Percentiles rank a stretch among this genome's conserved stretches.
These are phyloP conservation scores for Syrrhaptes paradoxus DNA, from an alignment of 2,113 vertebrate genomes.

Conservation along the genomic window DNA sequence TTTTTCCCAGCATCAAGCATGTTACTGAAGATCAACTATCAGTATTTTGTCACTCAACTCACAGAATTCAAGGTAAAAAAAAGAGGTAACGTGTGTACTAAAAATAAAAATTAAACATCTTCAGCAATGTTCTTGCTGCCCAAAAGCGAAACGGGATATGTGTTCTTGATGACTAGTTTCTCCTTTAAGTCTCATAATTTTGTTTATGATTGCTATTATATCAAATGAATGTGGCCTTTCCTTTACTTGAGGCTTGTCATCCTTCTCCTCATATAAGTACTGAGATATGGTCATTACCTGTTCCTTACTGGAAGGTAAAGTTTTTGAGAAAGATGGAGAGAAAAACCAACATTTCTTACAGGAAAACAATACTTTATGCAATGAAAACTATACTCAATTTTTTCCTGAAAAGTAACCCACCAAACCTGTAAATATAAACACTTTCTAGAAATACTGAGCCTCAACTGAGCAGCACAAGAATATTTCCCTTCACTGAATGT, in stretches of 20 bases:
- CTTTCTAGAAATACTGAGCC: not conserved
- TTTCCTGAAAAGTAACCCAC: not conserved
- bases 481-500: not conserved
- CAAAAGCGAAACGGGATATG: not conserved
- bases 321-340: not conserved
- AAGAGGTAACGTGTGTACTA: rapidly evolving
- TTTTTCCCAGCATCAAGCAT: not conserved
- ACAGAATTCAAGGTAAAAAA: not conserved
- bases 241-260: not conserved
- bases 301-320: not conserved
- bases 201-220: not conserved
- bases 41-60: not conserved
- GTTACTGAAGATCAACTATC: not conserved
- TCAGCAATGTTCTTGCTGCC: not conserved
- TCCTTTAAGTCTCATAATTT: not conserved
- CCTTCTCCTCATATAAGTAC: not conserved
- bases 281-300: not conserved
- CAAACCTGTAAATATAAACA: not conserved
- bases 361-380: not conserved
- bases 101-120: not conserved
- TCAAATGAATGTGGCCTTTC: not conserved
- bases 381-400: not conserved
- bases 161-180: not conserved
- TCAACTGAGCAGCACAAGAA: not conserved
- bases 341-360: not conserved